Evolutionary conservation across 2,888 invertebrate species (phyloP).

Genomic region (Acanthacorydalis orientalis): DNA sequence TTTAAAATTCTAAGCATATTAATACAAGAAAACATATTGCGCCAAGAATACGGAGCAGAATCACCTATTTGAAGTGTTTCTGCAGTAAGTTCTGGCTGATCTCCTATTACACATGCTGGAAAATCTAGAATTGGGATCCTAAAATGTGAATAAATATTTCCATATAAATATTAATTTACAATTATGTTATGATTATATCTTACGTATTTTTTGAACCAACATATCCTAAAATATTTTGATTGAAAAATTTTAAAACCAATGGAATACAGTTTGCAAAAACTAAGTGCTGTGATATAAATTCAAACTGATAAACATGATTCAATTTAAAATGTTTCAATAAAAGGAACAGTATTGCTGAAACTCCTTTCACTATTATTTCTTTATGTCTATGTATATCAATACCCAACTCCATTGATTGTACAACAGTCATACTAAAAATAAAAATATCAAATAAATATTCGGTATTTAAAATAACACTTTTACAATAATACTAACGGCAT

Average conservation of each 20-base stretch:
- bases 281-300: slow-evolving; percentile 96
- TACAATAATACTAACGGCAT: slow-evolving; percentile 55
- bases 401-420: slow-evolving; percentile 87
- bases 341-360: slow-evolving; percentile 75
- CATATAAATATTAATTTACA: slow-evolving; percentile 4
- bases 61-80: slow-evolving; percentile 80
- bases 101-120: slow-evolving; percentile 89
- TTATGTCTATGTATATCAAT: slow-evolving; percentile 98
- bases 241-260: slow-evolving; percentile 93
- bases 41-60: slow-evolving; percentile 81
- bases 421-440: slow-evolving; percentile 57
- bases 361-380: slow-evolving; percentile 94
- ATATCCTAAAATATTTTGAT: slow-evolving; percentile 91
- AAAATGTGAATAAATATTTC: slow-evolving; percentile 12
- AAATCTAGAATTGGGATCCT: slow-evolving; percentile 88
- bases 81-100: slow-evolving; percentile 81
- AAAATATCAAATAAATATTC: not conserved
- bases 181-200: slow-evolving; percentile 16
- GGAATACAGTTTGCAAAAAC: slow-evolving; percentile 99
- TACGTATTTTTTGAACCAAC: slow-evolving; percentile 83
- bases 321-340: slow-evolving; percentile 93
- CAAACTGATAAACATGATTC: slow-evolving; percentile 98
- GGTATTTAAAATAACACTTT: slow-evolving; percentile 4
- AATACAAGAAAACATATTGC: slow-evolving; percentile 95
- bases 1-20: slow-evolving; percentile 92